Conservation (phyloP, 2,113 vertebrate genomes). For the Dasyprocta punctata region DNA sequence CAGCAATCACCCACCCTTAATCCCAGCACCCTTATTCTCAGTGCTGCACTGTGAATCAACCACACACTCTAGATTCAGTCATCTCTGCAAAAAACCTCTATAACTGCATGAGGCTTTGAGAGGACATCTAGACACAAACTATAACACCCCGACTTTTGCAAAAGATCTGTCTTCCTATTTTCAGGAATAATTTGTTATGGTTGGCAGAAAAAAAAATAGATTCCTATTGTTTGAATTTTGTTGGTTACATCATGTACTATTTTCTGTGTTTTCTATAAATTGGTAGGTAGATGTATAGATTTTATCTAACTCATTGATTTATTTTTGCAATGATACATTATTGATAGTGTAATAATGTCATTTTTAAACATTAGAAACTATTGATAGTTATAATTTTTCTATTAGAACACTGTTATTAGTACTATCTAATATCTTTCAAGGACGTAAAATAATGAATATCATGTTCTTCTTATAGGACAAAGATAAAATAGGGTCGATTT, state of each 20-base stretch:
- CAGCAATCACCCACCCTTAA: too few species aligned
- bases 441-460: background rate
- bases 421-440: background rate
- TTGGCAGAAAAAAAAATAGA: background rate
- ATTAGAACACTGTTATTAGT: background rate
- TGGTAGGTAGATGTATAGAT: background rate
- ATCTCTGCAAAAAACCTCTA: too few species aligned
- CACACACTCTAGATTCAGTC: too few species aligned
- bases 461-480: background rate
- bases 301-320: background rate
- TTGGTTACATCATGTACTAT: background rate
- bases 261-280: background rate
- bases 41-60: too few species aligned
- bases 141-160: background rate
- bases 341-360: background rate
- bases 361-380: background rate
- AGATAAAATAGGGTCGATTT: background rate
- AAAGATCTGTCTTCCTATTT: background rate
- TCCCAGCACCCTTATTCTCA: too few species aligned
- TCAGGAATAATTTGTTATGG: background rate
- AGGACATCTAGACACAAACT: too few species aligned
- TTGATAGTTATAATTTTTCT: background rate
- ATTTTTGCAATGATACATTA: background rate
- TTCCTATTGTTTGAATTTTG: background rate
- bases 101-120: too few species aligned